These are phyloP conservation scores for Oncorhynchus nerka DNA, from an alignment of 2,113 vertebrate genomes.

Conservation along the genomic window DNA sequence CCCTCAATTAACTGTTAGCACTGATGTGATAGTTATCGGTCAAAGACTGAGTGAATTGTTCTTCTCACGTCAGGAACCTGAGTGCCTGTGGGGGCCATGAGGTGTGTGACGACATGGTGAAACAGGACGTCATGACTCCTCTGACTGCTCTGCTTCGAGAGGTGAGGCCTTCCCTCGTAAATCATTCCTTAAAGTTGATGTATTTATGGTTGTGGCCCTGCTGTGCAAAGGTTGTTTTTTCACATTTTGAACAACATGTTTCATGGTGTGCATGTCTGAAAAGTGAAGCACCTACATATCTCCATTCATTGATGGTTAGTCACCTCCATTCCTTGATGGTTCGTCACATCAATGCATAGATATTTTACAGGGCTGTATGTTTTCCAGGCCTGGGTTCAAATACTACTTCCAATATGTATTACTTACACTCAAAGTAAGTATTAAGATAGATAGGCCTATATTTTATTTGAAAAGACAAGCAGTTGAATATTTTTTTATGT, in stretches of 20 bases:
- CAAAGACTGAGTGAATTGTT: neutral
- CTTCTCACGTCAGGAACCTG: conserved; percentile 80
- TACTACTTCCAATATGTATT: too few species aligned
- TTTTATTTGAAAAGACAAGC: too few species aligned
- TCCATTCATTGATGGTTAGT: neutral
- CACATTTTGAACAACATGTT: neutral
- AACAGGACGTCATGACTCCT: conserved; percentile 90
- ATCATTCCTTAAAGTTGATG: neutral
- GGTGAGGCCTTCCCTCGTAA: conserved; percentile 66
- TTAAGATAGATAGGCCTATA: too few species aligned
- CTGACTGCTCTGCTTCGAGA: conserved; percentile 87
- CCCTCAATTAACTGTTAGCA: too few species aligned
- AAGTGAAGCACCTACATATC: neutral
- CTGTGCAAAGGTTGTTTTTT: neutral
- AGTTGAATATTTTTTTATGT: too few species aligned
- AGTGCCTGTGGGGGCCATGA: conserved; percentile 94
- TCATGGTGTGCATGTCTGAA: neutral
- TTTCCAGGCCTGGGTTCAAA: too few species aligned
- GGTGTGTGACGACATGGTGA: conserved; percentile 95
- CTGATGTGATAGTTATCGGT: too few species aligned
- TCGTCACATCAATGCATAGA: neutral
- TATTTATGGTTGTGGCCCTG: neutral
- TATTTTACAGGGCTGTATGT: neutral
- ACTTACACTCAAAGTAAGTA: too few species aligned
- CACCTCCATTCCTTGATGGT: neutral